Percentiles rank a stretch among this genome's conserved stretches.
phyloP scores from a whole-genome alignment of 2,797 vertebrate species.

The Dallia pectoralis region DNA sequence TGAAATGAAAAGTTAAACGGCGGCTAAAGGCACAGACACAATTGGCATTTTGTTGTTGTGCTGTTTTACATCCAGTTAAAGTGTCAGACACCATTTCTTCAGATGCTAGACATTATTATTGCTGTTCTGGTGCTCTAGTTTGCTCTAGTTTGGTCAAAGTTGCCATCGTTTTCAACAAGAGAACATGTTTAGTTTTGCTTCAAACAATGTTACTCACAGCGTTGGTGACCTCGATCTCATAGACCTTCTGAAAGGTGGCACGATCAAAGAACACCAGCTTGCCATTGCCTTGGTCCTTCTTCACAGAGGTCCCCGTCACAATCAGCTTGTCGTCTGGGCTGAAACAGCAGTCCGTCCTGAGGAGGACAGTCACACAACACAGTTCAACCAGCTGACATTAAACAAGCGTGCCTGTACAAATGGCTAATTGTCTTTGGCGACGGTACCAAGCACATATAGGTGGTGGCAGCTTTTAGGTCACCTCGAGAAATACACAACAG shows the following conservation, averaged over 20 bases:
- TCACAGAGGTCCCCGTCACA: constrained; percentile 93
- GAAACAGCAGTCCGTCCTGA: constrained; percentile 96
- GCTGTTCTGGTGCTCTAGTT: too few relatives aligned
- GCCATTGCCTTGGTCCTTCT: constrained; percentile 86
- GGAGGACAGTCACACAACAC: constrained; percentile 15
- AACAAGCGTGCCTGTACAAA: not conserved
- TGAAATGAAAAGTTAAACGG: too few relatives aligned
- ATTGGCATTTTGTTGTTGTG: too few relatives aligned
- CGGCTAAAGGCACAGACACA: too few relatives aligned
- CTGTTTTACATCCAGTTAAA: too few relatives aligned
- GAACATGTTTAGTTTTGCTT: not conserved
- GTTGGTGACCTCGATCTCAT: constrained; percentile 91
- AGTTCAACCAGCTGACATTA: not conserved
- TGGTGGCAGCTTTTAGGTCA: not conserved
- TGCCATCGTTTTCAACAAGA: too few relatives aligned
- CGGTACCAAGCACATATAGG: not conserved
- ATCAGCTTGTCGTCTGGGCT: constrained; percentile 95
- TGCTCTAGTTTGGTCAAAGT: too few relatives aligned
- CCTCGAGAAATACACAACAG: not conserved
- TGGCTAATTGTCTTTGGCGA: not conserved
- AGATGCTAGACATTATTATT: too few relatives aligned
- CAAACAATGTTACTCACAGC: constrained; percentile 76
- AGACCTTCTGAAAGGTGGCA: constrained; percentile 83
- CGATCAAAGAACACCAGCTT: constrained; percentile 91
- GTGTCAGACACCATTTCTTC: too few relatives aligned